phyloP scores from a whole-genome alignment of 2,797 vertebrate genomes.

The Melanotaenia trifasciata region DNA sequence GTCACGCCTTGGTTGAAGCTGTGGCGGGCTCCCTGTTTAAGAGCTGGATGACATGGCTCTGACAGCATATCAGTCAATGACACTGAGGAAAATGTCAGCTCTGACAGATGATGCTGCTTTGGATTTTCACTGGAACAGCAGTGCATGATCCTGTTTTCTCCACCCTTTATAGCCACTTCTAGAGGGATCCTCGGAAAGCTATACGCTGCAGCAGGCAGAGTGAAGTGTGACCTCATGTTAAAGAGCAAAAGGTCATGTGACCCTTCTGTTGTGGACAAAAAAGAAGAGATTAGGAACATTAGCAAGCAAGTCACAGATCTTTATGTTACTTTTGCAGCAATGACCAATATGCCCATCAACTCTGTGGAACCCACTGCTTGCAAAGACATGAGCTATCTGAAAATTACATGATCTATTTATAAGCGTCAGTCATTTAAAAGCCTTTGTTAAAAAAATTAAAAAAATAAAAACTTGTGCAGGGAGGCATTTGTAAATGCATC shows the following conservation, averaged over 20 bases:
- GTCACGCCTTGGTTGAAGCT: conserved; percentile 24
- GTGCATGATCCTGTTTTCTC: conserved; percentile 33
- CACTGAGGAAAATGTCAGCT: conserved; percentile 28
- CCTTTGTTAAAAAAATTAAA: neutral
- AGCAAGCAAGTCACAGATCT: conserved; percentile 17
- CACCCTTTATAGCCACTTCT: conserved; percentile 23
- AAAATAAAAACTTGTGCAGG: neutral
- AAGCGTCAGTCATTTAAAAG: neutral
- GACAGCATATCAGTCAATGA: conserved; percentile 69
- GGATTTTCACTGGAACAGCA: conserved; percentile 39
- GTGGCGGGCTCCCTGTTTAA: conserved; percentile 46
- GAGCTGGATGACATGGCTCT: conserved; percentile 31
- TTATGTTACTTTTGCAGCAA: conserved; percentile 15
- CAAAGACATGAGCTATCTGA: too few relatives aligned
- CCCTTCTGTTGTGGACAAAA: conserved; percentile 13
- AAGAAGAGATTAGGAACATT: conserved; percentile 4
- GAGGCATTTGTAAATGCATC: conserved; percentile 17
- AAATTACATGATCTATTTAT: too few relatives aligned
- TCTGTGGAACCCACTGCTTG: too few relatives aligned
- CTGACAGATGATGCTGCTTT: conserved; percentile 55
- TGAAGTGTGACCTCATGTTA: conserved; percentile 48
- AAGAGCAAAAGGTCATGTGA: conserved; percentile 50
- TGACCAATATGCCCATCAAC: neutral
- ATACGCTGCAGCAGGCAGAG: neutral
- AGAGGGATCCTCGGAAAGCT: conserved; percentile 36